Evolutionary conservation across 2,888 invertebrate genomes (phyloP).

Genomic region (Meta bourneti): DNA sequence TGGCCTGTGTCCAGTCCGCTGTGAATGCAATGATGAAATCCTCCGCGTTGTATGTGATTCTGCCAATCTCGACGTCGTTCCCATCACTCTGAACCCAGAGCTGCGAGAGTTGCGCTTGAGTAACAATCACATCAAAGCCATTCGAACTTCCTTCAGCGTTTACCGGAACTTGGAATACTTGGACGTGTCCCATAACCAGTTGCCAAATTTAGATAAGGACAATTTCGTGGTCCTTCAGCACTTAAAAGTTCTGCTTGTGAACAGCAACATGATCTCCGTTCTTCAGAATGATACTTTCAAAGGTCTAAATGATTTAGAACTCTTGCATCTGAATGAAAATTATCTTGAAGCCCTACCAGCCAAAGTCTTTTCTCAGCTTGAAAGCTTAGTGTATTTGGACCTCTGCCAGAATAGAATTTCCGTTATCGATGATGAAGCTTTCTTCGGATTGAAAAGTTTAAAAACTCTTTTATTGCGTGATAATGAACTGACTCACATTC

Average conservation of each 20-base stretch:
- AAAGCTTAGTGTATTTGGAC: constrained; percentile 87
- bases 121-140: constrained; percentile 89
- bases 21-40: constrained; percentile 90
- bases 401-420: constrained; percentile 90
- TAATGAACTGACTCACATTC: constrained; percentile 90
- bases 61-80: constrained; percentile 90
- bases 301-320: constrained; percentile 87
- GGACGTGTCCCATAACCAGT: constrained; percentile 90
- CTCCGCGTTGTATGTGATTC: constrained; percentile 89
- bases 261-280: constrained; percentile 88
- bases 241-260: constrained; percentile 88
- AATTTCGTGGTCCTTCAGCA: constrained; percentile 90
- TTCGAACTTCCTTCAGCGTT: constrained; percentile 87
- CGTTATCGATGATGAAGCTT: constrained; percentile 87
- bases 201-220: constrained; percentile 89
- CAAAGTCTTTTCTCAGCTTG: constrained; percentile 80
- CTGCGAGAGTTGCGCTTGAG: constrained; percentile 86
- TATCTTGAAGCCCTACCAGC: constrained; percentile 72
- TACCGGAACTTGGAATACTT: constrained; percentile 90
- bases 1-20: constrained; percentile 89
- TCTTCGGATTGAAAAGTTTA: constrained; percentile 88
- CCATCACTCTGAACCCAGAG: constrained; percentile 91
- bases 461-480: constrained; percentile 89
- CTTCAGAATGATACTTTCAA: constrained; percentile 89
- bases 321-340: constrained; percentile 82